Evolutionary conservation across 2,113 vertebrate genomes (phyloP).

Genomic region (Coreoperca whiteheadi): DNA sequence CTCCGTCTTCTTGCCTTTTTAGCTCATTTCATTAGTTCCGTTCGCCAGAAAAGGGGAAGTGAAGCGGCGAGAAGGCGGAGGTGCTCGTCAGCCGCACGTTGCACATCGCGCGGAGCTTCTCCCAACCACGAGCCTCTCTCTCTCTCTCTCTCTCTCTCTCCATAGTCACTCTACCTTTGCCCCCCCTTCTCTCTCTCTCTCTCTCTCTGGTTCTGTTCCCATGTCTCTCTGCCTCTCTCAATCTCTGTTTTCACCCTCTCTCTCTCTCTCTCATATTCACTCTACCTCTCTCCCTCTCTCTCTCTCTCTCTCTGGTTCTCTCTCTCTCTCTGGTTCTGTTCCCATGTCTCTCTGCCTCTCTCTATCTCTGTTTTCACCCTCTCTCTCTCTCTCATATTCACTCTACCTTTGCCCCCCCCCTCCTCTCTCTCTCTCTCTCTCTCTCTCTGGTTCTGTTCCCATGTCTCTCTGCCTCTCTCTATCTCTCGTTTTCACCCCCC

Average conservation of each 20-base stretch:
- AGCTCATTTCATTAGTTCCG: not conserved
- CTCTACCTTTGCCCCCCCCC: not conserved
- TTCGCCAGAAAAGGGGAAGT: conserved; percentile 41
- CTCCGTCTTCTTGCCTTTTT: not conserved
- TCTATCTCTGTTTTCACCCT: no score
- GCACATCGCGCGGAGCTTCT: conserved; percentile 26
- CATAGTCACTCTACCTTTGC: conserved; percentile 2
- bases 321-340: not conserved
- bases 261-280: no score
- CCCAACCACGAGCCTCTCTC: not conserved
- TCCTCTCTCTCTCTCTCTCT: not conserved
- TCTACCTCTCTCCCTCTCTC: no score
- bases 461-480: no score
- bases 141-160: not conserved
- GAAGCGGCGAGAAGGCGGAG: conserved; percentile 35
- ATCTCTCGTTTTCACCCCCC: no score
- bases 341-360: not conserved
- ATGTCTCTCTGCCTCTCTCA: not conserved
- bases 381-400: not conserved
- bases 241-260: no score
- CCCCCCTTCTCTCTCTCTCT: not conserved
- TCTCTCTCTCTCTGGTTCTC: not conserved
- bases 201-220: no score
- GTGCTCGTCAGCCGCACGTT: conserved; percentile 50
- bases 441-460: no score